Percentiles rank a stretch among this genome's conserved stretches.
Evolutionary conservation across 2,797 vertebrate species (phyloP).

Genomic region (Amblyraja radiata): DNA sequence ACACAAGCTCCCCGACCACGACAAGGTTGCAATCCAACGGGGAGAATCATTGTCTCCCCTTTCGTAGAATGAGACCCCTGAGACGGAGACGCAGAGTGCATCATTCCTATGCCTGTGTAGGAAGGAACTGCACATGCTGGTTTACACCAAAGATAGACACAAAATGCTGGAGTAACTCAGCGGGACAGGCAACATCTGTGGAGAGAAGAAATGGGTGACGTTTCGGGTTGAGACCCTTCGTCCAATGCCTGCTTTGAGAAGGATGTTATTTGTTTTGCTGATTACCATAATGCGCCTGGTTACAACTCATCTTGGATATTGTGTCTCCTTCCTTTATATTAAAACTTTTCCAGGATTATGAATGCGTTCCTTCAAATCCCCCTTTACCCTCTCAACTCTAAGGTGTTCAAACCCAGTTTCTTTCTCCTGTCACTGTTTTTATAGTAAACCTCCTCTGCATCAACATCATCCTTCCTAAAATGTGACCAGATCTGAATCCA

Average conservation of each 20-base stretch:
- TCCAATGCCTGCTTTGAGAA: background rate
- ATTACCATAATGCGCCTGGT: background rate
- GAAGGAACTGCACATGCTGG: too few relatives aligned
- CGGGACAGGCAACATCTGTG: too few relatives aligned
- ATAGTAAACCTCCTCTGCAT: background rate
- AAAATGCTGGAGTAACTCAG: too few relatives aligned
- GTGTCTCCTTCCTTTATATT: background rate
- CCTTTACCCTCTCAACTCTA: background rate
- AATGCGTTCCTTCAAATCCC: background rate
- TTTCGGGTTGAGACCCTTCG: too few relatives aligned
- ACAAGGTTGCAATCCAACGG: too few relatives aligned
- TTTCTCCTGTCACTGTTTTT: background rate
- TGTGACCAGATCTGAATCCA: background rate
- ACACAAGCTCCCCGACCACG: too few relatives aligned
- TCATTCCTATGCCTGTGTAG: background rate
- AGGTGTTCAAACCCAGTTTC: background rate
- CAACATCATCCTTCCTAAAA: background rate
- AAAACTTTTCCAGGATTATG: background rate
- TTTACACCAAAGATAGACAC: too few relatives aligned
- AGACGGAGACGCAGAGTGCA: background rate
- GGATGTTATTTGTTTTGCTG: background rate
- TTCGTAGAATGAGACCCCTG: background rate
- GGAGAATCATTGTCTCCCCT: background rate
- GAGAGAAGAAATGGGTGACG: too few relatives aligned
- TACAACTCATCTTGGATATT: background rate